These are phyloP conservation scores for Stenolophus ochropezus DNA, from an alignment of 2,888 invertebrate genomes.

Conservation along the genomic window DNA sequence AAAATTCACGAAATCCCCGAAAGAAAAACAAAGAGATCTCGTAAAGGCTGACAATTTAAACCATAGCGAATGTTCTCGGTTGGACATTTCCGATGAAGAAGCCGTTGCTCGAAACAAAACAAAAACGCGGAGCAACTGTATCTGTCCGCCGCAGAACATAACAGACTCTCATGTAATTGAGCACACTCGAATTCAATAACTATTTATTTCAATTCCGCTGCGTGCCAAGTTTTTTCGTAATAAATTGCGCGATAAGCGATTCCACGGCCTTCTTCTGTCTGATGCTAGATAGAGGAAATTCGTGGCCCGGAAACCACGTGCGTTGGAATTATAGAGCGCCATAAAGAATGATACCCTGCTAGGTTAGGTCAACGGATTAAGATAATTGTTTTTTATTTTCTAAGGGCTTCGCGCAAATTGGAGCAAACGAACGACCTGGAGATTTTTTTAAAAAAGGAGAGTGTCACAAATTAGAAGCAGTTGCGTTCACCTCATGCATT, in stretches of 20 bases:
- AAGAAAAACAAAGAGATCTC: neutral
- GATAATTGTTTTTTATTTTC: conserved; percentile 35
- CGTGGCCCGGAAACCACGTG: neutral
- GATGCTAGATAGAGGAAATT: conserved; percentile 34
- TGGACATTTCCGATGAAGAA: conserved; percentile 23
- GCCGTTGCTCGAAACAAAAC: neutral
- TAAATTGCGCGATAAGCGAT: conserved; percentile 54
- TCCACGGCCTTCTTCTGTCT: conserved; percentile 20
- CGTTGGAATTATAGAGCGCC: conserved; percentile 7
- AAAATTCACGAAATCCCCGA: neutral
- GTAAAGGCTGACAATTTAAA: conserved; percentile 16
- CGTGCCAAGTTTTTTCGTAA: conserved; percentile 51
- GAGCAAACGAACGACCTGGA: no score
- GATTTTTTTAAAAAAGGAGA: no score
- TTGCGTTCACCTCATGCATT: no score
- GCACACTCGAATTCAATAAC: conserved; percentile 54
- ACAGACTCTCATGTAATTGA: conserved; percentile 47
- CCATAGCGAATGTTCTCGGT: neutral
- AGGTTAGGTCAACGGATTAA: conserved; percentile 13
- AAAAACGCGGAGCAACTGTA: conserved; percentile 2
- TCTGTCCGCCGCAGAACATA: conserved; percentile 15
- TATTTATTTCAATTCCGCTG: conserved; percentile 50
- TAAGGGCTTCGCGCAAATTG: neutral
- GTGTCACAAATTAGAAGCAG: no score
- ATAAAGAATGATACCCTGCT: conserved; percentile 7